These are phyloP conservation scores for Campoletis raptor DNA, from an alignment of 2,888 invertebrate species.

Conservation along the genomic window DNA sequence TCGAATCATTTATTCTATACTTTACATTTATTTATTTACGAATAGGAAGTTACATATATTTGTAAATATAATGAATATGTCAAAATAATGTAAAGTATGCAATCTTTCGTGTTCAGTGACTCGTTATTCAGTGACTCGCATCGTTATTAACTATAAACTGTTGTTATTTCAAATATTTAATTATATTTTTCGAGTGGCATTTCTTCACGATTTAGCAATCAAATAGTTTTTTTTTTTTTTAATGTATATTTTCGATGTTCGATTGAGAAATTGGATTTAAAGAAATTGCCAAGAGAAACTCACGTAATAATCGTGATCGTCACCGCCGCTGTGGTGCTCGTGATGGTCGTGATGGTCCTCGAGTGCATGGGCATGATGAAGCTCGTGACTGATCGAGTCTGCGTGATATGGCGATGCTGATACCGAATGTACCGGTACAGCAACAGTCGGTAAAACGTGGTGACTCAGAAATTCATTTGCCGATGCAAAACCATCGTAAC, in stretches of 20 bases:
- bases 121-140: not conserved
- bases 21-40: not conserved
- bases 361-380: constrained; percentile 60
- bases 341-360: constrained; percentile 66
- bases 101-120: not conserved
- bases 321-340: constrained; percentile 74
- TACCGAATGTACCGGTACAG: constrained; percentile 82
- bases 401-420: constrained; percentile 81
- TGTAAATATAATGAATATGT: not conserved
- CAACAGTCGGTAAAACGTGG: constrained; percentile 80
- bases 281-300: constrained; percentile 68
- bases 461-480: constrained; percentile 78
- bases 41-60: not conserved
- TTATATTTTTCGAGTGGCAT: not conserved
- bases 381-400: constrained; percentile 70
- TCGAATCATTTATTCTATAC: not conserved
- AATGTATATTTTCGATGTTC: not conserved
- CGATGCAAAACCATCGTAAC: constrained; percentile 78
- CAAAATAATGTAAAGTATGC: not conserved
- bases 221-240: not conserved
- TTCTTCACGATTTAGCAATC: not conserved
- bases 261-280: constrained; percentile 18
- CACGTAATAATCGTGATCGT: constrained; percentile 83
- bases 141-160: not conserved
- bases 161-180: not conserved